A percentile compares a stretch with the other conserved stretches of the same genome.
These are phyloP conservation scores for Lissocephala sabroskyi DNA, from an alignment of 2,888 invertebrate species.

Conservation along the genomic window DNA sequence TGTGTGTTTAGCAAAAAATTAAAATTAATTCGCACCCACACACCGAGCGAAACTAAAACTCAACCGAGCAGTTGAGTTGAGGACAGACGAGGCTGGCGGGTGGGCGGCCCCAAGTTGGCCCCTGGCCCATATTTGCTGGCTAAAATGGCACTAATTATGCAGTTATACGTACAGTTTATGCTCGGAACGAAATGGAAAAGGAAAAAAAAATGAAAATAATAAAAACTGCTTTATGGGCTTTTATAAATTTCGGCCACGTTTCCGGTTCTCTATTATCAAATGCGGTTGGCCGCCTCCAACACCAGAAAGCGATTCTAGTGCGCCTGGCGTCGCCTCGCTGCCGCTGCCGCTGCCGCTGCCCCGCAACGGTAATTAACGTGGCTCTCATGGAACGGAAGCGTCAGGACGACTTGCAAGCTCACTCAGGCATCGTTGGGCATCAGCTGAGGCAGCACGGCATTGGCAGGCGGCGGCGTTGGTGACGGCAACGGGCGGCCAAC, in stretches of 20 bases:
- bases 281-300: neutral
- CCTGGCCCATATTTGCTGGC: conserved; percentile 32
- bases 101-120: no score
- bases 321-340: conserved; percentile 5
- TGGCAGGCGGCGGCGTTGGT: neutral
- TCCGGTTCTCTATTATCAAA: conserved; percentile 38
- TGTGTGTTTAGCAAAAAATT: conserved; percentile 35
- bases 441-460: neutral
- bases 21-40: conserved; percentile 51
- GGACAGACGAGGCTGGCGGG: no score
- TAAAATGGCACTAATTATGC: conserved; percentile 55
- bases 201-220: neutral
- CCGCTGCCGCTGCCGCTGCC: conserved; percentile 12
- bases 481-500: conserved; percentile 4
- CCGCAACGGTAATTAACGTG: conserved; percentile 52
- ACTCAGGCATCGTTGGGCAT: neutral
- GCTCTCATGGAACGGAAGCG: conserved; percentile 51
- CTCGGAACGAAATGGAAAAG: no score
- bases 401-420: conserved; percentile 48
- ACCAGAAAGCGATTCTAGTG: no score
- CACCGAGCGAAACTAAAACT: conserved; percentile 15
- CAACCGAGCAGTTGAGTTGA: no score
- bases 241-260: conserved; percentile 50
- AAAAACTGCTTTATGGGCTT: conserved; percentile 15
- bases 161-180: conserved; percentile 36